Base-by-base conservation (phyloP, 2,797 vertebrate species). In the Catamblyrhynchus diadema region DNA sequence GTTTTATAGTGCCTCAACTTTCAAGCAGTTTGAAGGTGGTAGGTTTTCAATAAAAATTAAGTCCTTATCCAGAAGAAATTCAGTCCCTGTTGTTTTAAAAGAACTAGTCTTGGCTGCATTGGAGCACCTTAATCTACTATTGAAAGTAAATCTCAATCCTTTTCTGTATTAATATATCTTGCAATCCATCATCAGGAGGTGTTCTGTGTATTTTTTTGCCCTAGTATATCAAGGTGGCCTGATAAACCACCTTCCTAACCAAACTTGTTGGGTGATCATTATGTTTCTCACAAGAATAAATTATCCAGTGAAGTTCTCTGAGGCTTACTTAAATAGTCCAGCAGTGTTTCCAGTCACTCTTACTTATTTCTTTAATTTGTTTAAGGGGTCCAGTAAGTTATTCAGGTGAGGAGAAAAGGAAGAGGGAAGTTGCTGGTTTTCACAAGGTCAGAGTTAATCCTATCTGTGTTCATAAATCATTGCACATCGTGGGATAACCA, bases 41-140 rank as follows among this genome's bases (percentile, higher is more conserved):
- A 97, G 97, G 96, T 98, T 98, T 98, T 98, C 97, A 97, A 98
- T 98, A 98, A 98, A 98, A 98, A 98, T 98, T 98, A 98, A 98
- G 97, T 97, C 96, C 96, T 97, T 98, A 97, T 97, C 97, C 92
- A 94, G 95, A 94, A 97, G 95, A 97, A 98, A 96, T 93, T 96
- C n/a, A 12, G 96, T 98, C 97, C 95, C 92, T 93, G 95, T 97
- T 98, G 97, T 98, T 98, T 97, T 95, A 92, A 97, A 98, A 96
- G 95, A 98, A 97, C 93, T 95, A 88, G 97, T 97, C 96, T 95
- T 73, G 77, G 95, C 96, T 97, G 96, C 90, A 90, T 93, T 93
- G 94, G 95, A 97, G 96, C 95, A 95, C 97, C 97, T 98, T 98
- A 98, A 98, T 98, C 97, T 97, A 97, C 97, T 93, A 95, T 94